Evolutionary conservation across 1,140 invertebrate genomes (phyloP).

Genomic region (Drosophila kepulauana): DNA sequence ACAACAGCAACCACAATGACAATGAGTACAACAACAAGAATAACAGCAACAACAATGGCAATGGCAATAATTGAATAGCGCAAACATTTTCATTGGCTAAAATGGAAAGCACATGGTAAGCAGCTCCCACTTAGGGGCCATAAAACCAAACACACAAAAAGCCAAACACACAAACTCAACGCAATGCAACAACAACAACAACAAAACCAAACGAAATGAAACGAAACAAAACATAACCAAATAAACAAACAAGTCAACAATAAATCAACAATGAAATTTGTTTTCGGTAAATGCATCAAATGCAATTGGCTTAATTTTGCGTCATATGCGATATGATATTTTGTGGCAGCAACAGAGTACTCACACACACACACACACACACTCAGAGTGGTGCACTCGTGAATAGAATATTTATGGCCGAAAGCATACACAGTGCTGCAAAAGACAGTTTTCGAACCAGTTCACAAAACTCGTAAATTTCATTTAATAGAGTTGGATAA

Average conservation of each 20-base stretch:
- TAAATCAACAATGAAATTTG: slow-evolving; percentile 67
- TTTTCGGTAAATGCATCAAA: slow-evolving; percentile 61
- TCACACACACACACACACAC: slow-evolving; percentile 18
- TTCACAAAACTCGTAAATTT: background rate
- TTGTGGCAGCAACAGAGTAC: slow-evolving; percentile 26
- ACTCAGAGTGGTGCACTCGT: background rate
- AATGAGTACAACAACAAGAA: background rate
- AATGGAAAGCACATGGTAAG: slow-evolving; percentile 32
- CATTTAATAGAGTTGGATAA: background rate
- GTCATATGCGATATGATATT: slow-evolving; percentile 52
- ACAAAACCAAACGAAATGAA: slow-evolving; percentile 23
- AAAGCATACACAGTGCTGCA: slow-evolving; percentile 3
- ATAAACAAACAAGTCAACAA: slow-evolving; percentile 57
- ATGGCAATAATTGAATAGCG: slow-evolving; percentile 50
- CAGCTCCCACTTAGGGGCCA: slow-evolving; percentile 12
- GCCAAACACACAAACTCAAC: slow-evolving; percentile 11
- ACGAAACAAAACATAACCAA: slow-evolving; percentile 35
- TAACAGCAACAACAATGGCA: slow-evolving; percentile 11
- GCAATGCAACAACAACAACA: too few relatives aligned
- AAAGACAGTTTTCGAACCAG: background rate
- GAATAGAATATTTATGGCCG: slow-evolving; percentile 5
- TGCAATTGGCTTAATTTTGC: slow-evolving; percentile 61
- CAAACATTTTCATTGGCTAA: slow-evolving; percentile 64
- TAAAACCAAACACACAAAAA: slow-evolving; percentile 22
- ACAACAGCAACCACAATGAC: slow-evolving; percentile 8